Conservation (phyloP, 2,888 invertebrate genomes). For the Aphodius sticticus region DNA sequence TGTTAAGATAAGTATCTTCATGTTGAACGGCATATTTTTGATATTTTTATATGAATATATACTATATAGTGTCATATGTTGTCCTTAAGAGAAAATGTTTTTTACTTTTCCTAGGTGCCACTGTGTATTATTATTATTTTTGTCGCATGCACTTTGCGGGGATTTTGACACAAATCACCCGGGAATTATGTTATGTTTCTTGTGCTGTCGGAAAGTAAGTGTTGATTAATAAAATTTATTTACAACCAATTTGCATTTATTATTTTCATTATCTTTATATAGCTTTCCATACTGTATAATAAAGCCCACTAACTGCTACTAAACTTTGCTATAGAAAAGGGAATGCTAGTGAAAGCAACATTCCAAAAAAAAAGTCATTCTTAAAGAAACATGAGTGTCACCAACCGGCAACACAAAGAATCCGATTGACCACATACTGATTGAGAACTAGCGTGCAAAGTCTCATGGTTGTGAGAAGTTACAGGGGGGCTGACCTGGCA, state of each 20-base stretch:
- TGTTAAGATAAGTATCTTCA: background rate
- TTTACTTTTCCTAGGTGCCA: background rate
- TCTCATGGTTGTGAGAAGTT: no score
- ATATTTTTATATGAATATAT: background rate
- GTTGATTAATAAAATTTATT: background rate
- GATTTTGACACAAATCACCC: background rate
- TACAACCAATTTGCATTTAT: background rate
- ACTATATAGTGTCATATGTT: slow-evolving; percentile 4
- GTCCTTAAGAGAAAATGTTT: background rate
- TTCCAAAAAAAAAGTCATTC: no score
- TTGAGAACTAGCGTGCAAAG: no score
- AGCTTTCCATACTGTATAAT: no score
- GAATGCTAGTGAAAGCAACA: no score
- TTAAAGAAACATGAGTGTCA: no score
- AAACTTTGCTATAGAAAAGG: no score
- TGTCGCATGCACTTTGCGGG: background rate
- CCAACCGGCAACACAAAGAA: no score
- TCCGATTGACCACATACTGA: no score
- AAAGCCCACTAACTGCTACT: no score
- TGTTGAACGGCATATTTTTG: background rate
- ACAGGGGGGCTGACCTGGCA: no score
- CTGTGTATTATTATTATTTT: background rate
- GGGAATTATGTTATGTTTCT: background rate
- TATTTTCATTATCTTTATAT: background rate
- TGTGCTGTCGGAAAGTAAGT: background rate